A percentile compares a stretch with the other conserved stretches of the same genome.
phyloP scores from a whole-genome alignment of 2,113 vertebrate species.

The Pyxicephalus adspersus region DNA sequence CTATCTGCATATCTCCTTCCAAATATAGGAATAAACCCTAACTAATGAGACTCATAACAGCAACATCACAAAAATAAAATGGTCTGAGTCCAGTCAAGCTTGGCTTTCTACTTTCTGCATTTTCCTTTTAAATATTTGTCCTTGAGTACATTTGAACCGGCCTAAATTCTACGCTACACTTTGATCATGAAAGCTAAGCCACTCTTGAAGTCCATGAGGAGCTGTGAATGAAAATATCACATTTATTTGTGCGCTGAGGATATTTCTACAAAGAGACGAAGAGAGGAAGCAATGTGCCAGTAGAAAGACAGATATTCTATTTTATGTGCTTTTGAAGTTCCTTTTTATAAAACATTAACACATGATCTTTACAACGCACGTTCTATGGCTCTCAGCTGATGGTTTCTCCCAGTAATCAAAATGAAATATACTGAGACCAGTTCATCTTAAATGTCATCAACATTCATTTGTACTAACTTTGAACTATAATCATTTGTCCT shows the following conservation, averaged over 20 bases:
- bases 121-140: constrained; percentile 44
- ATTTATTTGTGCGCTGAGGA: constrained; percentile 27
- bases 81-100: background rate
- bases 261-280: constrained; percentile 29
- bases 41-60: background rate
- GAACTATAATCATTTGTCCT: constrained; percentile 31
- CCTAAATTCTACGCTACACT: constrained; percentile 26
- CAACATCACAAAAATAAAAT: constrained; percentile 3
- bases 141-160: constrained; percentile 36
- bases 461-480: constrained; percentile 37
- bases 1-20: background rate
- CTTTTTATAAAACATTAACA: constrained; percentile 57
- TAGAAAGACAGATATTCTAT: constrained; percentile 53
- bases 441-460: constrained; percentile 51
- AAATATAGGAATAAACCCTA: background rate
- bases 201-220: constrained; percentile 22
- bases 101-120: background rate
- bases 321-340: constrained; percentile 55
- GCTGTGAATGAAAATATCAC: constrained; percentile 47
- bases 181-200: constrained; percentile 43
- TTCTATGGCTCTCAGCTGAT: constrained; percentile 26
- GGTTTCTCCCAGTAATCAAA: constrained; percentile 31
- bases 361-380: constrained; percentile 50
- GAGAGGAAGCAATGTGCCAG: constrained; percentile 26
- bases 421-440: constrained; percentile 36